Base-by-base conservation (phyloP, 2,797 vertebrate species). In the Dromococcyx pavoninus region DNA sequence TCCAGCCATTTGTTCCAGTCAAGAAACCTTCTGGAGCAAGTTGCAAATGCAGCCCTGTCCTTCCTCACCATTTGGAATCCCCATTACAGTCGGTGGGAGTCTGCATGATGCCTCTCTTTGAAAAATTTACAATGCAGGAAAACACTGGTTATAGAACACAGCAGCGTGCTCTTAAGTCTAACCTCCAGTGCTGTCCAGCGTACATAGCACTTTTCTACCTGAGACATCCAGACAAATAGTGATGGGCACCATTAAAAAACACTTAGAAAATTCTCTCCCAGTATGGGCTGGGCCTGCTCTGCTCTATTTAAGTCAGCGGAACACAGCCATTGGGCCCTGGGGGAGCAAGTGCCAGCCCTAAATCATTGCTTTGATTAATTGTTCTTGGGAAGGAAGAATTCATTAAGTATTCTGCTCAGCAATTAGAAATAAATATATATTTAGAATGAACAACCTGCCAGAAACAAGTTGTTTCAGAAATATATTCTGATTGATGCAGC, bases 371-470 rank as follows among this genome's bases (percentile, higher is more conserved):
- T 91, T 96, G 94, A 96, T 97, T 96, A 96, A 96, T 95, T 96
- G 92, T 96, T 96, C 92, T 88, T 93, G 83, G 89, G 91, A 94
- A 94, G 79, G 89, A 91, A 96, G 91, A 95, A 91, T 95, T 94
- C 92, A 96, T 96, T 97, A 96, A 94, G 88, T 70, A 96, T 96
- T 96, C 94, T 0, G 5, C 80, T 96, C 94, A 91, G 94, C 92
- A 93, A 96, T 96, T 92, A 96, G 82, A 97, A 96, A 95, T 95
- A 96, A 96, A 94, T 93, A 92, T 94, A 94, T 96, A 96, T 96
- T 97, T 95, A 91, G 92, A 93, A 93, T 84, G 79, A 96, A 76
- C 89, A 90, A 95, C 92, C 76, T 94, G 94, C 89, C 95, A 97
- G 94, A 97, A 96, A 93, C 86, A 94, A 96, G 89, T 85, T 96